Evolutionary conservation across 1,140 invertebrate genomes (phyloP), one percentile per base, ranked within the genome.

Genomic region (Oppia nitens): DNA sequence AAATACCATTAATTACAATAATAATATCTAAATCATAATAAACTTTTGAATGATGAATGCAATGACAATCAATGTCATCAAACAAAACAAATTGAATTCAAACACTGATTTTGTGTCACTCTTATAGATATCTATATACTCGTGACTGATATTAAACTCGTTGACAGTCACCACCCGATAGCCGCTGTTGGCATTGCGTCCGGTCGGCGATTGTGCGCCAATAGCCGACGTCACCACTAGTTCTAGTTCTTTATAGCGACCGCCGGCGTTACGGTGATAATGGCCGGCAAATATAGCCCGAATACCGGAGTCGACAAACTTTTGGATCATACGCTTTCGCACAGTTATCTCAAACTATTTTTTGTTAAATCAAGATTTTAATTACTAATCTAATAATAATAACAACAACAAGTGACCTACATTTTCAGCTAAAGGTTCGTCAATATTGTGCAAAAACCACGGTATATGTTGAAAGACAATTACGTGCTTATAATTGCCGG

Each of bases 401-500:
- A 27, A 11, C 14, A 9, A n/a, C 27, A 24, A 25, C 49, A 9
- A 25, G 20, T 27, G n/a, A 29, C 56, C 27, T 57, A 57, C 56
- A 23, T 49, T 57, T 1, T 14, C 12, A 57, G 48, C 56, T 25
- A 48, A 24, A 2, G 56, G 63, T 63, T 76, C 75, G 47, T 77
- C 70, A 1, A 67, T 59, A 27, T 65, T 47, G 9, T 66, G 50
- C 1, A 77, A 9, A 67, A 79, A 79, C 67, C 70, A 75, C 9
- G 77, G 75, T 57, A 79, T 76, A 64, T 79, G 78, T 64, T 79
- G 76, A 61, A 79, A 77, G 4, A 78, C 61, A 40, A 79, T 68
- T 45, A 70, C 63, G 64, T 74, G 71, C 45, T 68, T 67, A 25
- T 66, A 66, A 27, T 57, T 50, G n/a, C 60, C 57, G 14, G 32